These are phyloP conservation scores for Atractosteus spatula DNA, from an alignment of 2,113 vertebrate genomes.

Conservation along the genomic window DNA sequence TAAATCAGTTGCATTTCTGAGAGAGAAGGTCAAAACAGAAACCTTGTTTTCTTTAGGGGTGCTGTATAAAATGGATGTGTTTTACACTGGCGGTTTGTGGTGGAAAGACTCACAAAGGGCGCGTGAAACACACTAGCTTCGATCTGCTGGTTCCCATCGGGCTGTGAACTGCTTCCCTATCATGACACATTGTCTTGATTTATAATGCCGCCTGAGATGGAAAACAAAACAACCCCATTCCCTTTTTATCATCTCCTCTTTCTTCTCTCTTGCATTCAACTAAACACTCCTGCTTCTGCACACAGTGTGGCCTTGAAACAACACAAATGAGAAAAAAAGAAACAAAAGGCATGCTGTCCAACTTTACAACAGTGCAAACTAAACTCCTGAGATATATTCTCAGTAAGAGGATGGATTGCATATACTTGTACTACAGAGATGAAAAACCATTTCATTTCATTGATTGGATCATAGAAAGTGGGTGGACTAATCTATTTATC, in stretches of 20 bases:
- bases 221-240: constrained; percentile 46
- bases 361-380: constrained; percentile 21
- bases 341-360: constrained; percentile 58
- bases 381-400: too few relatives aligned
- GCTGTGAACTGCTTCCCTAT: not conserved
- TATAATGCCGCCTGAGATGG: constrained; percentile 33
- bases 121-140: constrained; percentile 17
- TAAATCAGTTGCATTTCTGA: too few relatives aligned
- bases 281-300: constrained; percentile 31
- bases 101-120: constrained; percentile 2
- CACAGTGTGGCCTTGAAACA: constrained; percentile 44
- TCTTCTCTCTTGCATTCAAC: not conserved
- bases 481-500: too few relatives aligned
- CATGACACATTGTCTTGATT: constrained; percentile 28
- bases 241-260: constrained; percentile 26
- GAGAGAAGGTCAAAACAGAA: too few relatives aligned
- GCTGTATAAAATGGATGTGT: too few relatives aligned
- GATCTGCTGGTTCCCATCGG: not conserved
- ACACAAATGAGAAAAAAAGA: constrained; percentile 32
- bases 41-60: too few relatives aligned
- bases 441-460: too few relatives aligned
- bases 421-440: too few relatives aligned
- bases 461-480: too few relatives aligned
- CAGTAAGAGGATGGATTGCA: too few relatives aligned
- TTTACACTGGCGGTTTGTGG: too few relatives aligned